phyloP scores from a whole-genome alignment of 2,888 invertebrate genomes.

The Gnatocerus cornutus region DNA sequence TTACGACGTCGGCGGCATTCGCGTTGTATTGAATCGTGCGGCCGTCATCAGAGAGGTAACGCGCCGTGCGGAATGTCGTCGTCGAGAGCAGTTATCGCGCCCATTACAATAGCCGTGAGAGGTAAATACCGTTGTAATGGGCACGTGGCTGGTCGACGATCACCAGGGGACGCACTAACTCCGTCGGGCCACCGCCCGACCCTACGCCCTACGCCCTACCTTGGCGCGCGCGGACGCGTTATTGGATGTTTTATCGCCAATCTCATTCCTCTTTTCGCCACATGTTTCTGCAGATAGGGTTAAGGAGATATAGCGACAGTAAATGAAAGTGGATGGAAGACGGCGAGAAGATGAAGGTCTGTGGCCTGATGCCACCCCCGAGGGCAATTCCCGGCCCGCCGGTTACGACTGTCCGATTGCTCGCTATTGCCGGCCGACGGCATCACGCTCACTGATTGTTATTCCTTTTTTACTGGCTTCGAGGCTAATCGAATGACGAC shows the following conservation, averaged over 20 bases:
- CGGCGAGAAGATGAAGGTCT: constrained; percentile 60
- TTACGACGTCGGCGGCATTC: constrained; percentile 55
- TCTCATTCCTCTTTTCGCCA: constrained; percentile 63
- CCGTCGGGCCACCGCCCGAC: constrained; percentile 41
- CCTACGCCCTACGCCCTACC: constrained; percentile 56
- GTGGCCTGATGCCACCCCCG: constrained; percentile 73
- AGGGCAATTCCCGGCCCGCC: constrained; percentile 76
- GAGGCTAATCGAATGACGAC: constrained; percentile 67
- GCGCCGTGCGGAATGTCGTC: constrained; percentile 52
- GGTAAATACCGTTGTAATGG: constrained; percentile 67
- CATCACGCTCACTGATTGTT: constrained; percentile 66
- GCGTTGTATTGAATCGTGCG: constrained; percentile 55
- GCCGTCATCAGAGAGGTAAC: constrained; percentile 33
- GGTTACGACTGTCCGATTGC: constrained; percentile 79
- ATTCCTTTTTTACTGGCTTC: constrained; percentile 67
- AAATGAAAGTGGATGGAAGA: constrained; percentile 66
- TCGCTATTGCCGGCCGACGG: constrained; percentile 63
- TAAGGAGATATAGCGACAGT: constrained; percentile 61
- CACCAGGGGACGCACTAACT: constrained; percentile 64
- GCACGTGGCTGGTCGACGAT: constrained; percentile 67
- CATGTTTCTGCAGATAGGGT: constrained; percentile 54
- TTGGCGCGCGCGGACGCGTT: constrained; percentile 57
- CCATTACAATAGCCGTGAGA: constrained; percentile 65
- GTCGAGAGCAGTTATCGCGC: constrained; percentile 62
- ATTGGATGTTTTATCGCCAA: constrained; percentile 65